Evolutionary conservation across 2,888 invertebrate species (phyloP).

Genomic region (Tupiocoris notatus): DNA sequence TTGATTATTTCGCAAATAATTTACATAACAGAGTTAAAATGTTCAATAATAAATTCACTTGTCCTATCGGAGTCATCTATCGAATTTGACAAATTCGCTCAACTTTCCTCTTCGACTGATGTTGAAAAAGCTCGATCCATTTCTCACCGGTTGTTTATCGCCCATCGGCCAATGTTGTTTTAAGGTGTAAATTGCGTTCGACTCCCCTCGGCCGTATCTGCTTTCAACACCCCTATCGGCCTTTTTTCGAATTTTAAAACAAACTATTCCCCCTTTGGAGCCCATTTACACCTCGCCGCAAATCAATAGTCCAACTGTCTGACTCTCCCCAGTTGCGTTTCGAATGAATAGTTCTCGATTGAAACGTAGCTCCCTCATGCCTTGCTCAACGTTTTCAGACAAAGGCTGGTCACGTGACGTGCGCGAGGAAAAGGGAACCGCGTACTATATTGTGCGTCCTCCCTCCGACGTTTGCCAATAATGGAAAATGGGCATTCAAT

Average conservation of each 20-base stretch:
- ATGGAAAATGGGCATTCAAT: slow-evolving; percentile 21
- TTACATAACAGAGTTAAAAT: too few species aligned
- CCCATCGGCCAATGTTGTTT: slow-evolving; percentile 10
- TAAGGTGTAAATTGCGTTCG: slow-evolving; percentile 25
- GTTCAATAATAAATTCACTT: too few species aligned
- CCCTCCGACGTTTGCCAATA: background rate
- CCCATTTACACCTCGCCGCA: slow-evolving; percentile 33
- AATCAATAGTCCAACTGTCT: slow-evolving; percentile 27
- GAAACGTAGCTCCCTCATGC: slow-evolving; percentile 33
- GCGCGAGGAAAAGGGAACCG: background rate
- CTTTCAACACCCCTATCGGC: slow-evolving; percentile 5
- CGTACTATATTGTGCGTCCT: background rate
- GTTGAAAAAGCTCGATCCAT: too few species aligned
- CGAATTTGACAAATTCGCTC: too few species aligned
- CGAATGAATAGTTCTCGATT: slow-evolving; percentile 40
- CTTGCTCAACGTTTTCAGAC: slow-evolving; percentile 1
- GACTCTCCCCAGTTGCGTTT: background rate
- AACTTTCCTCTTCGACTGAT: too few species aligned
- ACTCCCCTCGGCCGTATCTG: slow-evolving; percentile 23
- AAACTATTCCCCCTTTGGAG: slow-evolving; percentile 18
- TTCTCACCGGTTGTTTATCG: background rate
- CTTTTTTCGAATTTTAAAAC: slow-evolving; percentile 29
- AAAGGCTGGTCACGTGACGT: slow-evolving; percentile 27
- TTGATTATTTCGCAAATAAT: too few species aligned
- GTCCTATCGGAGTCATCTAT: too few species aligned